Conservation (phyloP, 2,113 vertebrate genomes). For the Myotis davidii region DNA sequence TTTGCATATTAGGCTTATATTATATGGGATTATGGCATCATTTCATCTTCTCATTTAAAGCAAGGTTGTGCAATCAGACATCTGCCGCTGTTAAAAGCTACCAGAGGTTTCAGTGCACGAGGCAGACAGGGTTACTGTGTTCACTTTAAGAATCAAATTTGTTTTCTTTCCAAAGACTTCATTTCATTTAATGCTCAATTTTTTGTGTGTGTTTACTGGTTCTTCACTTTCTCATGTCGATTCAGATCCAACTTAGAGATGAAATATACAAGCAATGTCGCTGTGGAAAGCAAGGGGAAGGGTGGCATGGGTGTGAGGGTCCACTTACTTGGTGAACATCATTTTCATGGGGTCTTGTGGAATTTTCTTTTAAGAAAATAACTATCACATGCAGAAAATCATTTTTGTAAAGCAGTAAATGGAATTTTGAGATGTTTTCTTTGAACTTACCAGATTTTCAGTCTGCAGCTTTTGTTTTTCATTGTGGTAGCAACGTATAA, state of each 20-base stretch:
- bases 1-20: too few species aligned
- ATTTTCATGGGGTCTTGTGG: background rate
- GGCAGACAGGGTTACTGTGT: constrained; percentile 31
- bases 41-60: constrained; percentile 68
- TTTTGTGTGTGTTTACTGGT: constrained; percentile 38
- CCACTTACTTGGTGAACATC: too few species aligned
- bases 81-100: constrained; percentile 59
- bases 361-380: background rate
- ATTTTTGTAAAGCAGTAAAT: background rate
- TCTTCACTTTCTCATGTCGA: constrained; percentile 32
- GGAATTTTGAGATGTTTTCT: background rate
- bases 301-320: rapidly evolving
- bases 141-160: constrained; percentile 52
- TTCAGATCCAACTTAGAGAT: constrained; percentile 12
- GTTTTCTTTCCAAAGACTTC: constrained; percentile 51
- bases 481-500: background rate
- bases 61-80: constrained; percentile 67
- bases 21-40: constrained; percentile 65
- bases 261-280: background rate
- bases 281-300: background rate
- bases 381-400: background rate
- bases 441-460: background rate
- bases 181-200: constrained; percentile 55
- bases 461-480: background rate
- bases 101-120: constrained; percentile 9